Conservation (phyloP, 1,140 invertebrate species). For the Akabosia matsudoensis region DNA sequence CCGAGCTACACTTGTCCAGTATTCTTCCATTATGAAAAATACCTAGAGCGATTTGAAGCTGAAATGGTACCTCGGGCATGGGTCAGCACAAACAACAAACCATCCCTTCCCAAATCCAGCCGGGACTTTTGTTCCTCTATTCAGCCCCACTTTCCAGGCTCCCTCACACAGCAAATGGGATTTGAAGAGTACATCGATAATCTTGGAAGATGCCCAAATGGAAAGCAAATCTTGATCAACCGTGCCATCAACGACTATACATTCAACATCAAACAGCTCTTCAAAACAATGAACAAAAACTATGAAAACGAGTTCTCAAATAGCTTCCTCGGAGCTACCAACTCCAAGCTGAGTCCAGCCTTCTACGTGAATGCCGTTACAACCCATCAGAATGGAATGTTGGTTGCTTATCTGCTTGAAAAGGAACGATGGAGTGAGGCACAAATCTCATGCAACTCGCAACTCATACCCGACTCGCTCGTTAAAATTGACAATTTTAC, state of each 20-base stretch:
- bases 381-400: conserved; percentile 35
- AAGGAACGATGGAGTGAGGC: conserved; percentile 35
- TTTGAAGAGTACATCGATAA: conserved; percentile 28
- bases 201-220: conserved; percentile 24
- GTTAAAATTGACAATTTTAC: conserved; percentile 28
- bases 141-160: conserved; percentile 31
- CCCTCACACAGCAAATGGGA: conserved; percentile 2
- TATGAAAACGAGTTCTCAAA: conserved; percentile 40
- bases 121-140: conserved; percentile 10
- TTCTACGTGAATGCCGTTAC: conserved; percentile 39
- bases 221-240: neutral
- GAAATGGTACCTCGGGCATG: conserved; percentile 27
- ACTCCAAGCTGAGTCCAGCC: conserved; percentile 27
- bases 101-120: neutral
- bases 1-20: conserved; percentile 37
- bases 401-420: conserved; percentile 36
- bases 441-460: neutral
- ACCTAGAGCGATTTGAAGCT: conserved; percentile 33
- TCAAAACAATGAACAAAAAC: conserved; percentile 35
- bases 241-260: conserved; percentile 29
- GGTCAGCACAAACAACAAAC: neutral
- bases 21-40: conserved; percentile 39
- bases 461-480: conserved; percentile 23
- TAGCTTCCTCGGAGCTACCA: neutral
- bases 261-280: conserved; percentile 37